Evolutionary conservation across 2,888 invertebrate genomes (phyloP), one percentile per base, ranked within the genome.

Genomic region (Biston betularia): DNA sequence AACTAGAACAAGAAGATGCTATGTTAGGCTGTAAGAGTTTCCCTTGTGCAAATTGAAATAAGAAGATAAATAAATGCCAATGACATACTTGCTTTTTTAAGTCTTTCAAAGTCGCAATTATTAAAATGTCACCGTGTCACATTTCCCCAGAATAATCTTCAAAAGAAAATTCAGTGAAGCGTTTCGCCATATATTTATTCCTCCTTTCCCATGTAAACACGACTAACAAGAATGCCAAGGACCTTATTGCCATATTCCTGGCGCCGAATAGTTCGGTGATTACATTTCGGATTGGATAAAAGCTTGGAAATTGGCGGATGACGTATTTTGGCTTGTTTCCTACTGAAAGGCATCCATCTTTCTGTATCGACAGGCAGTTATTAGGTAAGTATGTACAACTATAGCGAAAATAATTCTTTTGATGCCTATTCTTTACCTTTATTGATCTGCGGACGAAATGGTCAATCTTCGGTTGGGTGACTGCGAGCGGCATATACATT

Each of bases 181-280:
- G 38, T 38, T 10, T 0, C 15, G 10, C n/a, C 11, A 53, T 38
- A n/a, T 50, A 53, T 53, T 38, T 53, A 53, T 42, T 42, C 12
- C 54, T 54, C 54, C 40, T 33, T 7, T 56, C 61, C 60, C 45
- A n/a, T 65, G 62, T 62, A 53, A 58, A 66, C 57, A 62, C 46
- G 8, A 11, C 48, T 53, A 66, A 61, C 65, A 57, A 66, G 66
- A 62, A 57, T 58, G 62, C 57, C 65, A 46, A 55, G 48, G 48
- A 56, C 52, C 46, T 14, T 62, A 66, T 62, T 53, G 66, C 34
- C 61, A 57, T 61, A 61, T 45, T 65, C 44, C 50, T 66, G 57
- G 62, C 62, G 66, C 62, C 61, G 35, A 61, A 62, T 62, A 62
- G 57, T 62, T 62, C 40, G 55, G 45, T 33, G 65, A 65, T 60